Evolutionary conservation across 2,888 invertebrate genomes (phyloP).

Genomic region (Gasteruption jaculator): DNA sequence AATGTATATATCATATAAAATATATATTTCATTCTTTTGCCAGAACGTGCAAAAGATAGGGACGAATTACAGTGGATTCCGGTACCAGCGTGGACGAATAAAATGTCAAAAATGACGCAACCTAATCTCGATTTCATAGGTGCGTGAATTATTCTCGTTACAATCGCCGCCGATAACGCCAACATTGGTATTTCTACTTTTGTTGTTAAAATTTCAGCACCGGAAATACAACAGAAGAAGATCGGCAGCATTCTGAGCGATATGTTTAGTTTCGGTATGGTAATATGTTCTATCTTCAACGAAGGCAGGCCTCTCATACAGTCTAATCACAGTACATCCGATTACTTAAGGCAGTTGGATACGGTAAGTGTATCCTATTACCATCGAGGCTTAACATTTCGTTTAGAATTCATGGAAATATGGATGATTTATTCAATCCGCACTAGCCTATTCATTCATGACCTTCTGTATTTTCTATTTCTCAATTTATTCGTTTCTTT

Average conservation of each 20-base stretch:
- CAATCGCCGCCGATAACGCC: background rate
- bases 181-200: conserved; percentile 4
- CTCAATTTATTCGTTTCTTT: background rate
- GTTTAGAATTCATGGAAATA: background rate
- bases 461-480: too few species aligned
- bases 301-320: conserved; percentile 84
- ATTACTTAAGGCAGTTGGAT: conserved; percentile 88
- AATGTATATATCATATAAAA: too few species aligned
- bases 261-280: conserved; percentile 94
- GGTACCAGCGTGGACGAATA: conserved; percentile 86
- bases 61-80: too few species aligned
- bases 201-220: conserved; percentile 61
- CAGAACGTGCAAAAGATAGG: too few species aligned
- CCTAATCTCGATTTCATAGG: conserved; percentile 90
- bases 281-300: conserved; percentile 90
- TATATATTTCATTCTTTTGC: too few species aligned
- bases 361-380: conserved; percentile 79
- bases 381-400: background rate
- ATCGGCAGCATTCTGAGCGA: conserved; percentile 85
- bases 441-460: too few species aligned
- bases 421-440: too few species aligned
- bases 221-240: conserved; percentile 84
- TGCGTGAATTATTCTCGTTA: conserved; percentile 52
- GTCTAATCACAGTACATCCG: conserved; percentile 82
- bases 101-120: conserved; percentile 87